These are phyloP conservation scores for Tipula vernalis DNA, from an alignment of 2,888 invertebrate species.

Conservation along the genomic window DNA sequence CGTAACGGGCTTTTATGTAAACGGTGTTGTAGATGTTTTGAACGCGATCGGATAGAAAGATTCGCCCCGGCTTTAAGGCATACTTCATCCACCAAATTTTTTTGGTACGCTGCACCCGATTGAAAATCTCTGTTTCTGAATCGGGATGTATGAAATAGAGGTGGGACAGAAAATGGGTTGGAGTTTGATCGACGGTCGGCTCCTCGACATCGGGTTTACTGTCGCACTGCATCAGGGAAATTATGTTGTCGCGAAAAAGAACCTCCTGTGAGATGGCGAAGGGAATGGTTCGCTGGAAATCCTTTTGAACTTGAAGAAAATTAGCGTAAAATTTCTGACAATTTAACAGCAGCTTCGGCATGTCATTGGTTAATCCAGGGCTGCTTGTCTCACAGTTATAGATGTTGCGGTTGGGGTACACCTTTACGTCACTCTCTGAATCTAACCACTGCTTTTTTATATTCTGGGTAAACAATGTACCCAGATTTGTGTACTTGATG, in stretches of 20 bases:
- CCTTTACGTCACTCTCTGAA: not conserved
- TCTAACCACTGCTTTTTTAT: slow-evolving; percentile 41
- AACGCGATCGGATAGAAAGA: slow-evolving; percentile 45
- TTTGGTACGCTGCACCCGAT: slow-evolving; percentile 62
- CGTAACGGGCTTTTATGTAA: slow-evolving; percentile 51
- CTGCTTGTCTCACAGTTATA: not conserved
- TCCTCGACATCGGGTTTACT: not conserved
- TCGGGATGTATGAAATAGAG: slow-evolving; percentile 21
- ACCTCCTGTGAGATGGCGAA: slow-evolving; percentile 21
- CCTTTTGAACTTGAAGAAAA: slow-evolving; percentile 19
- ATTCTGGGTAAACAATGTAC: slow-evolving; percentile 40
- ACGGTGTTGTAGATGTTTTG: slow-evolving; percentile 36
- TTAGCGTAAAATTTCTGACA: slow-evolving; percentile 24
- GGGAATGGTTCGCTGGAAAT: slow-evolving; percentile 24
- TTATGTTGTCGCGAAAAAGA: not conserved
- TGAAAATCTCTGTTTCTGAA: slow-evolving; percentile 47
- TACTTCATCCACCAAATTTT: slow-evolving; percentile 80
- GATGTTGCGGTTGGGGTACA: not conserved
- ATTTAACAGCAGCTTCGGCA: slow-evolving; percentile 24
- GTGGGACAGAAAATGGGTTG: slow-evolving; percentile 20
- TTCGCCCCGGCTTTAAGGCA: slow-evolving; percentile 59
- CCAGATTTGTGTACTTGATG: slow-evolving; percentile 25
- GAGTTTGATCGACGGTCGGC: not conserved
- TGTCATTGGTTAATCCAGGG: not conserved
- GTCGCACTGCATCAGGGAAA: not conserved